These are phyloP conservation scores for Octodonta nipae DNA, from an alignment of 2,888 invertebrate genomes.

Conservation along the genomic window DNA sequence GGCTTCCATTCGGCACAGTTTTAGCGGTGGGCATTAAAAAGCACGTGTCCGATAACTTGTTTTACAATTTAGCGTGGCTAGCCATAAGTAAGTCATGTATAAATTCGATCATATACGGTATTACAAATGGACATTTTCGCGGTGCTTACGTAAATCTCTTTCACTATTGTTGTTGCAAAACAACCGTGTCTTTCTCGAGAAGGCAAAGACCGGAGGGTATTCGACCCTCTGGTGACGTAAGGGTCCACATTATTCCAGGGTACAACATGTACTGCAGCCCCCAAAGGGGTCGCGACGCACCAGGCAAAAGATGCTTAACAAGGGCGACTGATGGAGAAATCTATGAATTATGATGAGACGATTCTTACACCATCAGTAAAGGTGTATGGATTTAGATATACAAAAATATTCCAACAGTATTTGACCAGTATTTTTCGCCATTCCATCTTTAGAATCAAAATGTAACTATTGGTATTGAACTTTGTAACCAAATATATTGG, in stretches of 20 bases:
- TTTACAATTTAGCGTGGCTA: slow-evolving; percentile 56
- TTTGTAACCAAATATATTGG: too few species aligned
- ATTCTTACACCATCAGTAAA: slow-evolving; percentile 21
- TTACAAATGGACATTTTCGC: slow-evolving; percentile 53
- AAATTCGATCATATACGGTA: slow-evolving; percentile 51
- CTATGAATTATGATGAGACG: slow-evolving; percentile 43
- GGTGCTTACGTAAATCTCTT: slow-evolving; percentile 60
- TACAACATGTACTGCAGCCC: slow-evolving; percentile 55
- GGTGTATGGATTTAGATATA: slow-evolving; percentile 30
- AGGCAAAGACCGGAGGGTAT: slow-evolving; percentile 41
- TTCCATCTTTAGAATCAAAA: too few species aligned
- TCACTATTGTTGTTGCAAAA: slow-evolving; percentile 71
- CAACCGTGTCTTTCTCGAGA: slow-evolving; percentile 51
- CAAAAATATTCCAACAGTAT: too few species aligned
- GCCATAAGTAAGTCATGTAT: slow-evolving; percentile 56
- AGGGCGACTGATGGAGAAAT: slow-evolving; percentile 40
- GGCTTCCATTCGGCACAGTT: slow-evolving; percentile 55
- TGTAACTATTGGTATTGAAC: too few species aligned
- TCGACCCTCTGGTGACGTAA: slow-evolving; percentile 46
- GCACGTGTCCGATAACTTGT: slow-evolving; percentile 38
- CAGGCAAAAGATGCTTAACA: slow-evolving; percentile 29
- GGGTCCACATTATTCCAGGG: slow-evolving; percentile 60
- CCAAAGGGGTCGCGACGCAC: slow-evolving; percentile 35
- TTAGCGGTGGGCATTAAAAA: slow-evolving; percentile 44
- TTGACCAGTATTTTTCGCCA: too few species aligned